Percentiles rank a stretch among this genome's conserved stretches.
Evolutionary conservation across 1,140 invertebrate species (phyloP).

Genomic region (Drosophila lini): DNA sequence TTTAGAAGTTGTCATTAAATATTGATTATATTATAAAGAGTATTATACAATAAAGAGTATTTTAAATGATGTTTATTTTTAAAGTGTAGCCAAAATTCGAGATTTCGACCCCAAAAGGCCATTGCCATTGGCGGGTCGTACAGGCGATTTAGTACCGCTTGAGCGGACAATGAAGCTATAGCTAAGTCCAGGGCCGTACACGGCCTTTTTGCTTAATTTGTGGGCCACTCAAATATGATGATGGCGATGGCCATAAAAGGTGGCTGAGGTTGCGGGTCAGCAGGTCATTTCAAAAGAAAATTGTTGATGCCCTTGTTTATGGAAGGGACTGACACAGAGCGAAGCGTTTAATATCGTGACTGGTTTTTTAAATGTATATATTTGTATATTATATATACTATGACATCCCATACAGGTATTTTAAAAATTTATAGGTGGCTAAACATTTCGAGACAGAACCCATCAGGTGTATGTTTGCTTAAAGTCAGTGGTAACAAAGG

Average conservation of each 20-base stretch:
- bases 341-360: slow-evolving; percentile 1
- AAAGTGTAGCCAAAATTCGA: background rate
- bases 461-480: too few species aligned
- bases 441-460: too few species aligned
- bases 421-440: too few species aligned
- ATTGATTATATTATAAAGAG: background rate
- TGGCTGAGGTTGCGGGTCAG: slow-evolving; percentile 12
- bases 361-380: background rate
- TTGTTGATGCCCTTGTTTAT: slow-evolving; percentile 45
- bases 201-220: slow-evolving; percentile 63
- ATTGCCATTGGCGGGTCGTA: slow-evolving; percentile 50
- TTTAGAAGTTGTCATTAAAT: background rate
- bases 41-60: background rate
- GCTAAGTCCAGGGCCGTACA: slow-evolving; percentile 28
- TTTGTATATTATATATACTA: background rate
- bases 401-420: too few species aligned
- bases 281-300: slow-evolving; percentile 39
- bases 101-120: slow-evolving; percentile 12
- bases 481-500: too few species aligned
- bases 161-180: slow-evolving; percentile 61
- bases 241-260: slow-evolving; percentile 20
- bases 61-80: background rate
- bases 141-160: slow-evolving; percentile 65
- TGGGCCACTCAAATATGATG: slow-evolving; percentile 16
- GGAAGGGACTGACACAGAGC: slow-evolving; percentile 19